phyloP scores from a whole-genome alignment of 2,797 vertebrate species.

The Jordanella pulchra region DNA sequence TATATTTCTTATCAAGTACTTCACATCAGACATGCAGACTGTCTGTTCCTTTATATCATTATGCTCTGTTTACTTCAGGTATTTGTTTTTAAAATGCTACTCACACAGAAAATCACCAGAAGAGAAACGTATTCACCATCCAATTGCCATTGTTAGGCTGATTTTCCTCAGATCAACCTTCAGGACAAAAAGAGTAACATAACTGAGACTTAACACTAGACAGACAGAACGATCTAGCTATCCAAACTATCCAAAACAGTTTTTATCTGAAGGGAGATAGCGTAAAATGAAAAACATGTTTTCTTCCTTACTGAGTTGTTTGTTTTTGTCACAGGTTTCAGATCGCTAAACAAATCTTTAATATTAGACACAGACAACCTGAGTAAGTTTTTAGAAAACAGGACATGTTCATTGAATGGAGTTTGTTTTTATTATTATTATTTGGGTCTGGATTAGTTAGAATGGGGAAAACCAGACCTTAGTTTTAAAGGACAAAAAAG shows the following conservation, averaged over 20 bases:
- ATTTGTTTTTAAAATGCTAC: constrained; percentile 19
- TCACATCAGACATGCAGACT: neutral
- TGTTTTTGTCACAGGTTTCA: neutral
- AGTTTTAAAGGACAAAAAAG: too few species aligned
- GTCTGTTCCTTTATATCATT: constrained; percentile 1
- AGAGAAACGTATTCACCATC: constrained; percentile 17
- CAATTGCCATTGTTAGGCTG: neutral
- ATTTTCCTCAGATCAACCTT: neutral
- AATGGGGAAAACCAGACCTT: too few species aligned
- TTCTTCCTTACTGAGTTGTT: neutral
- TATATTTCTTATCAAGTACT: constrained; percentile 5
- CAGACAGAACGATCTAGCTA: neutral
- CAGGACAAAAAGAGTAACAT: neutral
- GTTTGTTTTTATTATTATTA: too few species aligned
- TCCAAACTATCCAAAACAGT: neutral
- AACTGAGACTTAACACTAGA: neutral
- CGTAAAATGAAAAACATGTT: neutral
- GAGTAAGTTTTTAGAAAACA: too few species aligned
- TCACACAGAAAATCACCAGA: constrained; percentile 11
- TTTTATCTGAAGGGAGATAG: neutral
- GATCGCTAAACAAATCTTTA: neutral
- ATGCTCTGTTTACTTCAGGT: constrained; percentile 5
- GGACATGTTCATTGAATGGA: too few species aligned
- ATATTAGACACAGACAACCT: too few species aligned
- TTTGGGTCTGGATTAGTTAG: neutral